phyloP scores from a whole-genome alignment of 1,140 invertebrate species.

The Bombus ignitus region DNA sequence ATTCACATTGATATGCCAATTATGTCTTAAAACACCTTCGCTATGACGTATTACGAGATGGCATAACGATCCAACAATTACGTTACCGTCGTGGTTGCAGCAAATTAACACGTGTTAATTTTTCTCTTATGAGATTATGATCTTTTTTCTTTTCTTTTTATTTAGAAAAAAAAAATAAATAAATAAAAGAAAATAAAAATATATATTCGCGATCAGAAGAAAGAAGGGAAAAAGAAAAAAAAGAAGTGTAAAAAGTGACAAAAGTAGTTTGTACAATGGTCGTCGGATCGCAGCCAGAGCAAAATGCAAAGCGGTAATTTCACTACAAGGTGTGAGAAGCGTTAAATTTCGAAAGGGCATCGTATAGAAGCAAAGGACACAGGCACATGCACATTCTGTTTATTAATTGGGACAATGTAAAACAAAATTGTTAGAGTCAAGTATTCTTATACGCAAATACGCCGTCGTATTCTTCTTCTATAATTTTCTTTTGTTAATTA shows the following conservation, averaged over 20 bases:
- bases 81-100: constrained; percentile 77
- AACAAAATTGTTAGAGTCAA: constrained; percentile 77
- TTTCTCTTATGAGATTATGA: constrained; percentile 21
- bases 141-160: constrained; percentile 4
- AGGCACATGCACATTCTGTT: constrained; percentile 83
- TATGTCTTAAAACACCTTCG: neutral
- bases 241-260: constrained; percentile 41
- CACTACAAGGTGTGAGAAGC: constrained; percentile 68
- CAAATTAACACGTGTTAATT: constrained; percentile 80
- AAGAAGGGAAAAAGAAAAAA: constrained; percentile 35
- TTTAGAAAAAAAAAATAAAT: neutral
- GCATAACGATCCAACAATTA: constrained; percentile 59
- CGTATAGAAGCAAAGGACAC: constrained; percentile 79
- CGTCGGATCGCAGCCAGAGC: constrained; percentile 63
- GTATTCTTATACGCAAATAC: constrained; percentile 69
- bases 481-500: constrained; percentile 48
- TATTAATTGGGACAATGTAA: constrained; percentile 82
- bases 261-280: constrained; percentile 31
- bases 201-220: constrained; percentile 30
- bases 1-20: neutral
- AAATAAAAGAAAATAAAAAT: neutral
- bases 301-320: constrained; percentile 68
- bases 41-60: constrained; percentile 25
- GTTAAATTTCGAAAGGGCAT: constrained; percentile 67
- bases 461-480: constrained; percentile 54